Base-by-base conservation (phyloP, 2,797 vertebrate species). In the Phyllotis vaccarum region DNA sequence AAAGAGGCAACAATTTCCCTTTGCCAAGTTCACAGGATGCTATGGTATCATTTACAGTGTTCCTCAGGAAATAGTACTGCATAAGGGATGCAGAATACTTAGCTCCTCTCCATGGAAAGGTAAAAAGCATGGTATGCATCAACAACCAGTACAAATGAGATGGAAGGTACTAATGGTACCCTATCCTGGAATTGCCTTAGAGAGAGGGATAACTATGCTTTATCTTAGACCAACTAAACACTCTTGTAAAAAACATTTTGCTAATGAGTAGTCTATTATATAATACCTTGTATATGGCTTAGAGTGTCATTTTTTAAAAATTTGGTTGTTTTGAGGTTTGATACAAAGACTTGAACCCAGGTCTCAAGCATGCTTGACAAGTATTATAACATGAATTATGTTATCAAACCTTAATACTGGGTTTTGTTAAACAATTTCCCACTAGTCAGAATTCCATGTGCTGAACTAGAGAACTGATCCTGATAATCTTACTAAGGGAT, bases 401-500 rank as follows among this genome's bases (percentile, higher is more conserved):
- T 46, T 10, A 40, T 21, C 19, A 49, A 17, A 12, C 19, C 3
- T 89, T 76, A 62, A 74, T 58, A 74, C 60, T 31, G 58, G 24
- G 6, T 58, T 93, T 86, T 66, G 13, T 49, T 83, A 96, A 80
- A 66, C 66, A 60, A 24, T 90, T 94, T 91, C 13, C 13, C 3
- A 86, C 27, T 21, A 52, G 29, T 88, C 8, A 21, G 31, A 89
- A 86, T 89, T 94, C 49, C 40, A 86, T 21, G 7, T 40, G 34
- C 60, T 93, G 24, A 93, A 89, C 24, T 83, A 68, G 49, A 66
- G 31, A 62, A 64, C 54, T 86, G 86, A 91, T 89, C 13, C 49
- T 87, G 34, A 85, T 75, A 19, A 60, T 31, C 4, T 27, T 8
- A 9, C 52, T 89, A 0, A 58, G 86, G 58, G 82, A 80, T 92